Conservation (phyloP, 2,113 vertebrate species). For the Neotoma lepida region DNA sequence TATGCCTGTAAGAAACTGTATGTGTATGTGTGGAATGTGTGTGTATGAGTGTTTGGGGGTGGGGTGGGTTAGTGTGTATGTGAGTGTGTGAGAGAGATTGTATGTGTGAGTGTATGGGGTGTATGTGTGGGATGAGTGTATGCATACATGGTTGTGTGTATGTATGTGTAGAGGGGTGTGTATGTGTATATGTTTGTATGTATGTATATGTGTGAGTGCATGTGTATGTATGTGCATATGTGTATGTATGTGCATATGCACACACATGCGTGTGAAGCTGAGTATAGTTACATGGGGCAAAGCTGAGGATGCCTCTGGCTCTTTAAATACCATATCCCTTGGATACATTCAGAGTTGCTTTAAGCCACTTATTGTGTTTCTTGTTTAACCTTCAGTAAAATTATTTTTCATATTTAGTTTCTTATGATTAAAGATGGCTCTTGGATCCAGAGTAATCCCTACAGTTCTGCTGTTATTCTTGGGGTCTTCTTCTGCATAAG, state of each 20-base stretch:
- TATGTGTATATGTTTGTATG: background rate
- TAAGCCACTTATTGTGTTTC: slow-evolving; percentile 32
- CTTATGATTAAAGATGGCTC: slow-evolving; percentile 12
- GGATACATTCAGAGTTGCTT: background rate
- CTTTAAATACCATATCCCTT: background rate
- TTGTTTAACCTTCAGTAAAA: slow-evolving; percentile 27
- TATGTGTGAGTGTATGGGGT: background rate
- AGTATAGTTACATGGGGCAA: background rate
- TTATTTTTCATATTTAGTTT: slow-evolving; percentile 1
- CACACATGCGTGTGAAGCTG: background rate
- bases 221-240: background rate
- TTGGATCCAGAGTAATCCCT: background rate
- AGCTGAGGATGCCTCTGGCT: background rate
- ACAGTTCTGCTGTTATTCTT: background rate
- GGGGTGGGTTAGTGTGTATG: background rate
- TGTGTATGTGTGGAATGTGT: background rate
- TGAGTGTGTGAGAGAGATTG: background rate
- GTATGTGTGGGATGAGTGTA: background rate
- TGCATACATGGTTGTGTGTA: background rate
- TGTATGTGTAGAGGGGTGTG: background rate
- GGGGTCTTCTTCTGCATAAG: background rate
- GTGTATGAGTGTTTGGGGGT: background rate
- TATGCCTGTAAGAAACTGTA: background rate
- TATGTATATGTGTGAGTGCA: background rate
- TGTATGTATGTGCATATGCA: background rate